Evolutionary conservation across 2,113 vertebrate genomes (phyloP).

Genomic region (Pomatostomus ruficeps): DNA sequence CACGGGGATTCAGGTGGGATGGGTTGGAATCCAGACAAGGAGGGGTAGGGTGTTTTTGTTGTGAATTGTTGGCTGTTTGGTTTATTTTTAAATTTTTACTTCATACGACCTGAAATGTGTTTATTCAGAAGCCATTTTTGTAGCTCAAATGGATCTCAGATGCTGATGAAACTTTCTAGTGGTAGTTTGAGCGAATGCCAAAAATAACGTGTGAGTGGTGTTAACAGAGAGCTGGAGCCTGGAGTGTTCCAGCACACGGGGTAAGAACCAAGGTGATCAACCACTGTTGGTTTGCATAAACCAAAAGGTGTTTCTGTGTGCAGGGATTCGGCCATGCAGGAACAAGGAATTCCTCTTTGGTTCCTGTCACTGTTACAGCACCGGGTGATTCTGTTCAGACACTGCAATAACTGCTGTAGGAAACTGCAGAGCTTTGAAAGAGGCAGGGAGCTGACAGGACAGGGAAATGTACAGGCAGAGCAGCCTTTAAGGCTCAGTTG

Average conservation of each 20-base stretch:
- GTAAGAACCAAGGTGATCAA: neutral
- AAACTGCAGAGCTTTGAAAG: neutral
- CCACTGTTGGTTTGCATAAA: neutral
- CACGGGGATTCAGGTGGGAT: neutral
- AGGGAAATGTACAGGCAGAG: neutral
- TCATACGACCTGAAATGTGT: neutral
- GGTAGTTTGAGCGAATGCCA: neutral
- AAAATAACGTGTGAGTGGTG: neutral
- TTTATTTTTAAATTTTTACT: neutral
- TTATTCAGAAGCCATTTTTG: neutral
- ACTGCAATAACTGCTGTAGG: neutral
- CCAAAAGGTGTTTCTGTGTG: neutral
- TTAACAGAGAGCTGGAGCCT: neutral
- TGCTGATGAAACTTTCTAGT: neutral
- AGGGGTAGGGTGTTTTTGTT: accelerated
- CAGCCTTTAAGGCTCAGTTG: neutral
- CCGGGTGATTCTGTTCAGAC: neutral
- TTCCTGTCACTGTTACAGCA: neutral
- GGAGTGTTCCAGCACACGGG: neutral
- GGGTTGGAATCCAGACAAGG: neutral
- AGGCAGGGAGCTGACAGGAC: neutral
- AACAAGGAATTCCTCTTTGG: neutral
- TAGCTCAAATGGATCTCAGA: neutral
- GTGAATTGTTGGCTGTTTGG: neutral
- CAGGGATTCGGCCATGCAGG: neutral